These are phyloP conservation scores for Trichogramma pretiosum DNA, from an alignment of 1,140 invertebrate genomes.

Conservation along the genomic window DNA sequence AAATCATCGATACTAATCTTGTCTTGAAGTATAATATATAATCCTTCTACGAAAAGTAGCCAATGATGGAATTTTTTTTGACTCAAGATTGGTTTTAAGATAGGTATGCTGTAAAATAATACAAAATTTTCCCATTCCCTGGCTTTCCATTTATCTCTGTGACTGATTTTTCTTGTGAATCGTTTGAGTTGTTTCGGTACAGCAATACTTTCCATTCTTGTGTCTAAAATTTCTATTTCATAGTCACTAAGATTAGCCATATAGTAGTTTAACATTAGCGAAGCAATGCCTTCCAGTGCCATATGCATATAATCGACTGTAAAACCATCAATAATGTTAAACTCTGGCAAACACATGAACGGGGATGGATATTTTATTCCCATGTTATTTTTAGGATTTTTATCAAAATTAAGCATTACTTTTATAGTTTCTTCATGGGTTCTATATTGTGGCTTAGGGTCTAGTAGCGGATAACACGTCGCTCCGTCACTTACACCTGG, in stretches of 20 bases:
- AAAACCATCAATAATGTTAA: neutral
- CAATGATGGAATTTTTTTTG: neutral
- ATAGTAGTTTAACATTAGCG: neutral
- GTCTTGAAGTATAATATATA: neutral
- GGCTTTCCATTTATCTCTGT: neutral
- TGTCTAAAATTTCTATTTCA: neutral
- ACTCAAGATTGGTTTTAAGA: neutral
- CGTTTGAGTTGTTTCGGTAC: neutral
- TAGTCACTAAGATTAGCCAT: neutral
- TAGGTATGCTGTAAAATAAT: neutral
- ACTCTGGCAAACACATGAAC: neutral
- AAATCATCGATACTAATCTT: neutral
- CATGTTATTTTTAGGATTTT: neutral
- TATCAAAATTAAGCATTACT: neutral
- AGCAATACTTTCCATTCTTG: neutral
- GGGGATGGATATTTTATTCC: neutral
- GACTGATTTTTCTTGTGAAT: neutral
- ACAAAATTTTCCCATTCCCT: neutral
- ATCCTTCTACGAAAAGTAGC: too few species aligned
- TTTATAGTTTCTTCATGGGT: neutral
- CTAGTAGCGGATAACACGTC: neutral
- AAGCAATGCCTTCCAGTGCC: neutral
- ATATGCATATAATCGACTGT: neutral
- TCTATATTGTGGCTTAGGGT: neutral
- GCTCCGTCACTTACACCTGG: neutral